Conservation (phyloP, 2,797 vertebrate species). For the Astyanax mexicanus region DNA sequence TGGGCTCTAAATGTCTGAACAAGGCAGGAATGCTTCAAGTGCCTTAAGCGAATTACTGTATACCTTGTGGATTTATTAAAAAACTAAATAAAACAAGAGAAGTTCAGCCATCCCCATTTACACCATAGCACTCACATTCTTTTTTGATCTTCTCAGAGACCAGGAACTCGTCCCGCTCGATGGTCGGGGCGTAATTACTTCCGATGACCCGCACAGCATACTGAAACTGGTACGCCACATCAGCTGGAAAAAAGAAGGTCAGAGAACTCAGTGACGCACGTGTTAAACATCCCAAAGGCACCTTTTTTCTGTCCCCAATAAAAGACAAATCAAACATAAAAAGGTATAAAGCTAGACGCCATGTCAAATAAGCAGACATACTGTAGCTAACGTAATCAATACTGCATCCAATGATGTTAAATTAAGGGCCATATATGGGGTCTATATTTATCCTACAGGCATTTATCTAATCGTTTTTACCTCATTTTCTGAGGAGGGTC, state of each 20-base stretch:
- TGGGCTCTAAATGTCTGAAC: neutral
- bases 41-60: too few species aligned
- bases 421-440: constrained; percentile 18
- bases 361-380: constrained; percentile 2
- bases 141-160: constrained; percentile 98
- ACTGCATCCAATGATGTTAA: constrained; percentile 9
- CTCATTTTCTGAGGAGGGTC: constrained; percentile 1
- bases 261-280: constrained; percentile 13
- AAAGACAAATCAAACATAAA: neutral
- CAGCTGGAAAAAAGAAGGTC: constrained; percentile 79
- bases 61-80: neutral
- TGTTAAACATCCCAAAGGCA: neutral
- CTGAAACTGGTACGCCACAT: constrained; percentile 97
- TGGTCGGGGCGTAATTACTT: constrained; percentile 97
- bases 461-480: constrained; percentile 16
- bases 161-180: constrained; percentile 96
- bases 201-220: constrained; percentile 97
- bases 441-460: constrained; percentile 20
- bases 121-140: constrained; percentile 93
- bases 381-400: constrained; percentile 26
- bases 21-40: neutral
- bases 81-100: neutral
- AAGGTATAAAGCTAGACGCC: neutral
- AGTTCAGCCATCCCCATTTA: neutral
- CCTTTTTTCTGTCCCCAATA: neutral